These are phyloP conservation scores for Nemotelus pantherinus DNA, from an alignment of 2,888 invertebrate genomes.

Conservation along the genomic window DNA sequence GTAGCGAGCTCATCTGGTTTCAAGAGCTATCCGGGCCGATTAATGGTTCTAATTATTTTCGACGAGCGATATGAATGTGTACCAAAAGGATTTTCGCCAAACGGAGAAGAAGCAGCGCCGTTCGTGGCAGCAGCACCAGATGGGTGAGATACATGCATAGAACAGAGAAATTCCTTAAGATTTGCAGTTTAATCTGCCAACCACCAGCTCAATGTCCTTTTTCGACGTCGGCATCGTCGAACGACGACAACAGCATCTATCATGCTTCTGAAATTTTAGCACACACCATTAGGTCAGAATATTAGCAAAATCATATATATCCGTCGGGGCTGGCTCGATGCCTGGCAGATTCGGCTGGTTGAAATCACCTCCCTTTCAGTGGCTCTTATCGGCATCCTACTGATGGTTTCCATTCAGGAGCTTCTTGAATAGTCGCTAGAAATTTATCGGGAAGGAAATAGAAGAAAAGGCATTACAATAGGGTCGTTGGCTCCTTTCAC, in stretches of 20 bases:
- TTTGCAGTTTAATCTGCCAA: constrained; percentile 34
- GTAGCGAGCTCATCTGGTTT: constrained; percentile 1
- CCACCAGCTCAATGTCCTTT: neutral
- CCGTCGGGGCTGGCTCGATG: constrained; percentile 10
- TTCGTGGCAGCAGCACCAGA: neutral
- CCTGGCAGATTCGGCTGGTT: neutral
- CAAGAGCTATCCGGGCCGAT: constrained; percentile 27
- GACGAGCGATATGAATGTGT: constrained; percentile 23
- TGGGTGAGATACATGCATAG: neutral
- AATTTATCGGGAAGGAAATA: constrained; percentile 35
- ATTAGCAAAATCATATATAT: constrained; percentile 43
- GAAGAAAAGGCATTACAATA: constrained; percentile 33
- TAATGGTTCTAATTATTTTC: constrained; percentile 39
- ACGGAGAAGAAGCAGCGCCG: no score
- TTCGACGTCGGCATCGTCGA: neutral
- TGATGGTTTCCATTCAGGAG: constrained; percentile 33
- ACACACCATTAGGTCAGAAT: constrained; percentile 42
- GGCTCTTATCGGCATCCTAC: constrained; percentile 31
- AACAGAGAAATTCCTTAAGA: constrained; percentile 20
- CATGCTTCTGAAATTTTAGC: constrained; percentile 35
- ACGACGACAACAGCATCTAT: constrained; percentile 27
- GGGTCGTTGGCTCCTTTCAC: constrained; percentile 38
- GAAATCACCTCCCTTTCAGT: constrained; percentile 32
- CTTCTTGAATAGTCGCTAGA: constrained; percentile 6
- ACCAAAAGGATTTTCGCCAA: constrained; percentile 20